Base-by-base conservation (phyloP, 2,888 invertebrate species). In the Theretra japonica region DNA sequence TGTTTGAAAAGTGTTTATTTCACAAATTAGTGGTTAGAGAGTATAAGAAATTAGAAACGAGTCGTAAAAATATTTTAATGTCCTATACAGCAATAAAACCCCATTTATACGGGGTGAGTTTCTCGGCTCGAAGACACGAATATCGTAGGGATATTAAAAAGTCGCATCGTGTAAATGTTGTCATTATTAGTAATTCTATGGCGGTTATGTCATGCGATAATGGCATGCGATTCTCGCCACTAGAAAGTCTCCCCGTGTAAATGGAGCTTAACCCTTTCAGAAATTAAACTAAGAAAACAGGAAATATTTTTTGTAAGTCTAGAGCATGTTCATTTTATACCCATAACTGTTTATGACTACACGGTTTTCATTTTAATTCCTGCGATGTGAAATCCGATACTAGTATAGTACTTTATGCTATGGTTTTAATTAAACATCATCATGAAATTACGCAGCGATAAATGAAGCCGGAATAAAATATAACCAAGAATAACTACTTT, bases 261-360 rank as follows among this genome's bases (percentile, higher is more conserved):
- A n/a, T n/a, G n/a, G n/a, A n/a, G n/a, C n/a, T n/a, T 65, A 21
- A 48, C 62, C 33, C 41, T 60, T 62, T 33, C 15, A 62, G 33
- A 41, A 62, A 62, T 33, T 33, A 62, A 65, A 65, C 21, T 48
- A 65, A 15, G 8, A 17, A 23, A 11, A 8, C 30, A 60, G 30
- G n/a, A 33, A 7, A 15, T n/a, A n/a, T 4, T 4, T 58, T 25
- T 28, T 59, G 5, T 25, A 19, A 25, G 8, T 28, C 17, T 33
- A 60, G 19, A 17, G 60, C 33, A 23, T 65, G 41, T 21, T 41
- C n/a, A 21, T 65, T 65, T 65, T 23, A 48, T 48, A 23, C 23
- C 21, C 21, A 41, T 41, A 62, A 8, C 19, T 62, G 33, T 48
- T 48, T 65, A 65, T 48, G 41, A 23, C 65, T 48, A 65, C 41